Conservation (phyloP, 2,113 vertebrate species). For the Fregetta grallaria region DNA sequence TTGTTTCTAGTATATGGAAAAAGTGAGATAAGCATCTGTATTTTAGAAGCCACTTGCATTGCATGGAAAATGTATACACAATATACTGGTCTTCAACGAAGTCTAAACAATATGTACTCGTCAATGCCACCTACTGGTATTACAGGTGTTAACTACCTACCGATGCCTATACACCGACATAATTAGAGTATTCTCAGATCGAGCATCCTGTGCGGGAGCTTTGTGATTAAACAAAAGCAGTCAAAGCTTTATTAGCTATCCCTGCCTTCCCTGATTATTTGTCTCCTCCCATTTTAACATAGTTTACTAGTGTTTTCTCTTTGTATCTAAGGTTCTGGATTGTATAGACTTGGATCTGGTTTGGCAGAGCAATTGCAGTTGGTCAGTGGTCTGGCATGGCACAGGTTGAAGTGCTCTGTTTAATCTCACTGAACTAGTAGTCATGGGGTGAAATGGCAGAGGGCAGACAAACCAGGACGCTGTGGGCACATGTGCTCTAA, state of each 20-base stretch:
- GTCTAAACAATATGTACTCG: rapidly evolving
- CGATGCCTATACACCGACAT: rapidly evolving
- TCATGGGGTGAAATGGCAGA: not conserved
- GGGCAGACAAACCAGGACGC: not conserved
- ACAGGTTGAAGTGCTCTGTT: not conserved
- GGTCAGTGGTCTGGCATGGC: not conserved
- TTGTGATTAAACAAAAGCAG: not conserved
- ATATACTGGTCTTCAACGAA: not conserved
- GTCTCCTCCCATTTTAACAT: not conserved
- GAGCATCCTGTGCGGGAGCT: not conserved
- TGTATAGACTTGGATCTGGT: not conserved
- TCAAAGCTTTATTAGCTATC: not conserved
- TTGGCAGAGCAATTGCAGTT: not conserved
- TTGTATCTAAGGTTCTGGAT: not conserved
- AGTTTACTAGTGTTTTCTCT: not conserved
- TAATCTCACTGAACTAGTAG: not conserved
- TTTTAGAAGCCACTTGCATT: not conserved
- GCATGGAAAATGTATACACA: not conserved
- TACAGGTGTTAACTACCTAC: not conserved
- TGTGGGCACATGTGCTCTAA: rapidly evolving
- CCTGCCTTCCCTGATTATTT: not conserved
- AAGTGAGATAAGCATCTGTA: not conserved
- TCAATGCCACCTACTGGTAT: not conserved
- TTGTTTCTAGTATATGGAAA: not conserved
- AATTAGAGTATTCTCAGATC: not conserved